These are phyloP conservation scores for Chelon auratus DNA, from an alignment of 2,797 vertebrate species.

Conservation along the genomic window DNA sequence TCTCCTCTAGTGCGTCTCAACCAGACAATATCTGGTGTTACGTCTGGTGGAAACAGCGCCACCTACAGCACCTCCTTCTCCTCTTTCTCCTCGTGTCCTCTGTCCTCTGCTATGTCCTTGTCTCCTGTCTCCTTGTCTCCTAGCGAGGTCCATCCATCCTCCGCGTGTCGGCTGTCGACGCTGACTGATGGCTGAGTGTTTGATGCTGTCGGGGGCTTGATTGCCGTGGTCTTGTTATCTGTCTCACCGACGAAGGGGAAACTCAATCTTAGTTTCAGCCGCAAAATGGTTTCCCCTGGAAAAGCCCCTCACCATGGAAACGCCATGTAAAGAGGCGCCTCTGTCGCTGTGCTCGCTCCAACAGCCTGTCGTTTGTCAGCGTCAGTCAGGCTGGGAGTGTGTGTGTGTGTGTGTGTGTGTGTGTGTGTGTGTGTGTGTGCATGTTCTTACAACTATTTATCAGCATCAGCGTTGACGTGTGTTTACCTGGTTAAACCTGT, in stretches of 20 bases:
- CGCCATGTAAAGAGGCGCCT: slow-evolving; percentile 9
- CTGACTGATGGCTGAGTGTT: slow-evolving; percentile 60
- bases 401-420: slow-evolving; percentile 2
- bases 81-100: not conserved
- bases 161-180: slow-evolving; percentile 33
- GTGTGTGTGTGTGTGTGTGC: not conserved
- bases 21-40: too few relatives aligned
- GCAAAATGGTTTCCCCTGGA: slow-evolving; percentile 51
- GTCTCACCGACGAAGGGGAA: slow-evolving; percentile 54
- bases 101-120: slow-evolving; percentile 14
- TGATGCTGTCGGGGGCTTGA: slow-evolving; percentile 62
- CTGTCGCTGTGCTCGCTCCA: not conserved
- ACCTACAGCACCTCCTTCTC: not conserved
- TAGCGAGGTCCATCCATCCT: slow-evolving; percentile 21
- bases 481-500: not conserved
- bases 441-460: slow-evolving; percentile 2
- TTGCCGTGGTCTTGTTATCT: slow-evolving; percentile 70
- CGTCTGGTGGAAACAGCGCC: not conserved
- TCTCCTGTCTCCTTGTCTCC: slow-evolving; percentile 43
- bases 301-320: slow-evolving; percentile 33
- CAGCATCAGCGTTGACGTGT: slow-evolving; percentile 5
- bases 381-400: slow-evolving; percentile 4
- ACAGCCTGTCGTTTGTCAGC: slow-evolving; percentile 50
- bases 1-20: too few relatives aligned
- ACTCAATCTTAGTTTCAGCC: slow-evolving; percentile 67